Evolutionary conservation across 2,113 vertebrate genomes (phyloP).

Genomic region (Benitochromis conjunctus): DNA sequence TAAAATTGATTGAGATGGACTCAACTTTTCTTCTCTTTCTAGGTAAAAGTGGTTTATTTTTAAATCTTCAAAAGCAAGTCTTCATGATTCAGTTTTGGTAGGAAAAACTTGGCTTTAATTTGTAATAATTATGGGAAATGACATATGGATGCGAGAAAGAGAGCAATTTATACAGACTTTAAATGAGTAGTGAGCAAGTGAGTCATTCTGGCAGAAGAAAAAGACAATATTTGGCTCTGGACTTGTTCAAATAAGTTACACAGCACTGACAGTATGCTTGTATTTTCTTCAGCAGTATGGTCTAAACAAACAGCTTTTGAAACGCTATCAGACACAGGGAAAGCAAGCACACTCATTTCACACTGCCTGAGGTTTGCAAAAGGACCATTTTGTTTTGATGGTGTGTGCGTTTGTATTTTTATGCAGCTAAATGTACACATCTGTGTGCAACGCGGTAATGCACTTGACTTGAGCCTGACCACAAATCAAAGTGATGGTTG

Average conservation of each 20-base stretch:
- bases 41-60: conserved; percentile 9
- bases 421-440: conserved; percentile 20
- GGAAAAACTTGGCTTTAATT: not conserved
- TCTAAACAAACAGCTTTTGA: conserved; percentile 25
- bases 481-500: conserved; percentile 68
- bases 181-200: conserved; percentile 6
- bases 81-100: not conserved
- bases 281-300: conserved; percentile 12
- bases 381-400: conserved; percentile 35
- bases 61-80: not conserved
- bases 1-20: not conserved
- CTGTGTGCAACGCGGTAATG: conserved; percentile 53
- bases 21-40: not conserved
- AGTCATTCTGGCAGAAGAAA: conserved; percentile 16
- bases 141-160: conserved; percentile 17
- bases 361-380: conserved; percentile 40
- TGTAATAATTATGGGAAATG: conserved; percentile 20
- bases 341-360: conserved; percentile 25
- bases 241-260: conserved; percentile 11
- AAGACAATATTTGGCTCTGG: not conserved
- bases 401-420: conserved; percentile 12
- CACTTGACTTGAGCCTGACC: conserved; percentile 55
- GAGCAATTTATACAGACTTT: conserved; percentile 33
- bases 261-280: not conserved
- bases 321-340: conserved; percentile 9